Percentiles rank a stretch among this genome's conserved stretches.
Evolutionary conservation across 2,113 vertebrate species (phyloP).

Genomic region (Rattus norvegicus): DNA sequence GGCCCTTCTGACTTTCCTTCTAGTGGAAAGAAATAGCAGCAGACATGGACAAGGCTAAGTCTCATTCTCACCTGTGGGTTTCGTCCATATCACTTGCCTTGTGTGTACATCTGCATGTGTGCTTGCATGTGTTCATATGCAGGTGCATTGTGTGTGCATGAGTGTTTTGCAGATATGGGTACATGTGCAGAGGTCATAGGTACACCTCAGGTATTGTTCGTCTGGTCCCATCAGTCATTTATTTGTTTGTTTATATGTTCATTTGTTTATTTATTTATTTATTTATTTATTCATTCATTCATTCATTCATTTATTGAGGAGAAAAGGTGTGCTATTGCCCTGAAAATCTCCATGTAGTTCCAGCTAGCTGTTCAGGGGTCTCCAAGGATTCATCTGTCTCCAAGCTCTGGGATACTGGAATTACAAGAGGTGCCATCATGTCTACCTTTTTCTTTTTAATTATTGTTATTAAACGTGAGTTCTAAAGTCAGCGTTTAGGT

Average conservation of each 20-base stretch:
- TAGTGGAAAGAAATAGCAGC: not conserved
- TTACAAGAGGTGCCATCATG: not conserved
- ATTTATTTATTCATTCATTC: not conserved
- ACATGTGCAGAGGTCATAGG: not conserved
- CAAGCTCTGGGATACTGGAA: not conserved
- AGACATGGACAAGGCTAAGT: not conserved
- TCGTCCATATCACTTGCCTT: not conserved
- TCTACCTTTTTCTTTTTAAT: not conserved
- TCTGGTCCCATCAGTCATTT: not conserved
- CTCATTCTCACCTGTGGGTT: not conserved
- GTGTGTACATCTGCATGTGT: not conserved
- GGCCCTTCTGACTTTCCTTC: not conserved
- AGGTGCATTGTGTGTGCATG: not conserved
- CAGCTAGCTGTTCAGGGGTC: not conserved
- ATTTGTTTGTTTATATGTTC: not conserved
- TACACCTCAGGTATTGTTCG: not conserved
- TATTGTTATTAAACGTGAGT: not conserved
- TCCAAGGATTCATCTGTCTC: too few species aligned
- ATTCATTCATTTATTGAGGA: not conserved
- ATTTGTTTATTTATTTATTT: not conserved
- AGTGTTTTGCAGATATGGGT: not conserved
- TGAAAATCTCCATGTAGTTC: not conserved
- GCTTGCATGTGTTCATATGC: not conserved
- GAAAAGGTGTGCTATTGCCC: not conserved
- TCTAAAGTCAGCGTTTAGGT: not conserved